These are phyloP conservation scores for Heliconius sara DNA, from an alignment of 2,888 invertebrate genomes.

Conservation along the genomic window DNA sequence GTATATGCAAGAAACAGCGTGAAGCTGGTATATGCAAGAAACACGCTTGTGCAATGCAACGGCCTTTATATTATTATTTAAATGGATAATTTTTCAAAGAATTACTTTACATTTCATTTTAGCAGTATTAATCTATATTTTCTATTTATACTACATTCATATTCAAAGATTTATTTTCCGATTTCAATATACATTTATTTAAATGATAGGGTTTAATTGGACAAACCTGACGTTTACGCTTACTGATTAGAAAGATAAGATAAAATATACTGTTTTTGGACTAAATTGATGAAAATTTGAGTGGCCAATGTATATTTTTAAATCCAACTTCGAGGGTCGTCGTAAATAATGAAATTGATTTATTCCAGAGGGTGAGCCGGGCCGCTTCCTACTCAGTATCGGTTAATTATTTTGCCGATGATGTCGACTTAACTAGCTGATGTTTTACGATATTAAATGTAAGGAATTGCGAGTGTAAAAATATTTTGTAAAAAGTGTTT, in stretches of 20 bases:
- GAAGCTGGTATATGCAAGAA: not conserved
- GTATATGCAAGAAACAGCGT: not conserved
- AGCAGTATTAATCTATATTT: too few species aligned
- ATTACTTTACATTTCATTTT: too few species aligned
- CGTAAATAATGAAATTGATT: constrained; percentile 32
- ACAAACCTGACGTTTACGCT: too few species aligned
- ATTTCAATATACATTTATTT: too few species aligned
- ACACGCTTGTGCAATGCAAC: too few species aligned
- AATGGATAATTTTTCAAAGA: too few species aligned
- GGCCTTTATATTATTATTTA: too few species aligned
- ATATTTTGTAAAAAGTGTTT: not conserved
- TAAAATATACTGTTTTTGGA: not conserved
- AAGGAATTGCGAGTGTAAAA: not conserved
- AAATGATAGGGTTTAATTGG: too few species aligned
- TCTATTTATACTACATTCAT: too few species aligned
- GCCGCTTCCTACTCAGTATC: constrained; percentile 21
- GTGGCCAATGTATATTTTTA: not conserved
- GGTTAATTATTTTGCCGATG: constrained; percentile 20
- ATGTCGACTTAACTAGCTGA: not conserved
- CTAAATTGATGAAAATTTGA: not conserved
- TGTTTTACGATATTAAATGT: not conserved
- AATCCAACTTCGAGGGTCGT: not conserved
- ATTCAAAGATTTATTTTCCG: too few species aligned
- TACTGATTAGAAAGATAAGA: not conserved
- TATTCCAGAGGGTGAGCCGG: constrained; percentile 24